phyloP scores from a whole-genome alignment of 2,113 vertebrate species.

The Pogona vitticeps region DNA sequence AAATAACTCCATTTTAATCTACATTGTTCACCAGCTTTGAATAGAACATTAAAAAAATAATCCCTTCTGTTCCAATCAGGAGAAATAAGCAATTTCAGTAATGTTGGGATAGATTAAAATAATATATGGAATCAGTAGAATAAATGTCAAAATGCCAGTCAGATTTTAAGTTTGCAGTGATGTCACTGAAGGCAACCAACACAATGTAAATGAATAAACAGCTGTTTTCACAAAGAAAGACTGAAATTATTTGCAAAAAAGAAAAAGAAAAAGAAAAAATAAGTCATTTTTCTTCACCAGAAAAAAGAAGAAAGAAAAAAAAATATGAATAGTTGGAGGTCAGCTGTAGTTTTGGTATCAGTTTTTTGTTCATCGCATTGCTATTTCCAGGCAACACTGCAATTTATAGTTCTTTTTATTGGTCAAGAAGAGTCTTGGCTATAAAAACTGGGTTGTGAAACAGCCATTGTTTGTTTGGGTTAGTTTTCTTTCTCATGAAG shows the following conservation, averaged over 20 bases:
- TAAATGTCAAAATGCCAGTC: too few species aligned
- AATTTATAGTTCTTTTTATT: slow-evolving; percentile 57
- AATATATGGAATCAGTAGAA: neutral
- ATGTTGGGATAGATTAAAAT: too few species aligned
- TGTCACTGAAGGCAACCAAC: neutral
- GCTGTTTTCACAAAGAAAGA: neutral
- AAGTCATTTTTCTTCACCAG: neutral
- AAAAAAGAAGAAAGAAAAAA: neutral
- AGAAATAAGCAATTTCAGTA: neutral
- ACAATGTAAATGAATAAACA: neutral
- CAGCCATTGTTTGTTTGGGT: neutral
- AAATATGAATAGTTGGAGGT: neutral
- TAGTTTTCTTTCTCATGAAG: rapidly evolving
- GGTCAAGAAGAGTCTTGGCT: slow-evolving; percentile 33
- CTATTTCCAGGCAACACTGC: slow-evolving; percentile 27
- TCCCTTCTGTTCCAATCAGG: neutral
- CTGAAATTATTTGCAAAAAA: neutral
- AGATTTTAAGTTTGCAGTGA: too few species aligned
- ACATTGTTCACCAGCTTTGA: neutral
- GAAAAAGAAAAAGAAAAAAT: neutral
- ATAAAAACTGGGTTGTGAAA: neutral
- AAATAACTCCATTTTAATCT: neutral
- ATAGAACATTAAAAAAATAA: neutral
- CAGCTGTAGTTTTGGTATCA: slow-evolving; percentile 29
- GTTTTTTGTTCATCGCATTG: neutral